Conservation (phyloP, 2,113 vertebrate species). For the Dasyprocta punctata region DNA sequence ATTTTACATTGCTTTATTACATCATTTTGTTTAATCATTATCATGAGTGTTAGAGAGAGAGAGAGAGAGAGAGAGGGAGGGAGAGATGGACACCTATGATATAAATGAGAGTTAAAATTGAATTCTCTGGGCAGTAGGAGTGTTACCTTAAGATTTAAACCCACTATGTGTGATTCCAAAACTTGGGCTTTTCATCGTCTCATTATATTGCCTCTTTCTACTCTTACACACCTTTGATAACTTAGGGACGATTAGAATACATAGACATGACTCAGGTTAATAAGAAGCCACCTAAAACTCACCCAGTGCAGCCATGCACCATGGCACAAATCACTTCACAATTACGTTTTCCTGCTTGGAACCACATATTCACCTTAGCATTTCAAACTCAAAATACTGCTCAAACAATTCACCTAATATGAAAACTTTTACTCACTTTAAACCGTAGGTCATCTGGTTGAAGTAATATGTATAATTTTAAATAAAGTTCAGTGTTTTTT, state of each 20-base stretch:
- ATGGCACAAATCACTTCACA: not conserved
- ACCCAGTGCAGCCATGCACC: not conserved
- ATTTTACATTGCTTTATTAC: not conserved
- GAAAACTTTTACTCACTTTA: not conserved
- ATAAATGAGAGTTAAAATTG: not conserved
- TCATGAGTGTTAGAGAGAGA: not conserved
- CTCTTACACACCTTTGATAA: not conserved
- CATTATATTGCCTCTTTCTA: not conserved
- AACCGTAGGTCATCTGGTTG: not conserved
- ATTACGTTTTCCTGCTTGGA: not conserved
- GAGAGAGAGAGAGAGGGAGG: not conserved
- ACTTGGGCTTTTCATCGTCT: not conserved
- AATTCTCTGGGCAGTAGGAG: not conserved
- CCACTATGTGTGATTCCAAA: not conserved
- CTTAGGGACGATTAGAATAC: not conserved
- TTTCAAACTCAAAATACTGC: not conserved
- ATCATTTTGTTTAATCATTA: constrained; percentile 51
- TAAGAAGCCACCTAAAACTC: not conserved
- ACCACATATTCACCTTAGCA: not conserved
- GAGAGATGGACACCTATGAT: not conserved
- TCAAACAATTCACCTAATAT: not conserved
- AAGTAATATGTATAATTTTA: not conserved
- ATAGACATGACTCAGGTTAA: not conserved
- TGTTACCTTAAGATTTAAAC: not conserved
- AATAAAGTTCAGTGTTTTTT: constrained; percentile 11